phyloP scores from a whole-genome alignment of 2,797 vertebrate species.

The Peromyscus attwateri region DNA sequence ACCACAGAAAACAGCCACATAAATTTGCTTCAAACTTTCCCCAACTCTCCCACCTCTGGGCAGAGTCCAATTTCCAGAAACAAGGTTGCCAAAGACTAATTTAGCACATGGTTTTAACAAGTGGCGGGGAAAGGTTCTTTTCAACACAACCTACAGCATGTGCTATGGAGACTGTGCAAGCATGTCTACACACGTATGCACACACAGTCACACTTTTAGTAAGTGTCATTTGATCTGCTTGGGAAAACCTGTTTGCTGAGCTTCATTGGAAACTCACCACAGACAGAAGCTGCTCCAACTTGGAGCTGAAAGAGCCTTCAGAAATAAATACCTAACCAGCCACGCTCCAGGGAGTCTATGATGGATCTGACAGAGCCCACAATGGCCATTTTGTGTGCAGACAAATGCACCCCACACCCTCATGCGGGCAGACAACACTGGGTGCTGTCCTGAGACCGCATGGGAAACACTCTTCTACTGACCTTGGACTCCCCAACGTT shows the following conservation, averaged over 20 bases:
- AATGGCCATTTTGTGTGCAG: background rate
- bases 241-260: conserved; percentile 54
- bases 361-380: background rate
- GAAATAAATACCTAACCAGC: conserved; percentile 8
- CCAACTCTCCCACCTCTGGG: conserved; percentile 40
- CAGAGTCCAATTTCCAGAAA: conserved; percentile 59
- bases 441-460: background rate
- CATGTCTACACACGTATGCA: background rate
- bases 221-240: conserved; percentile 62
- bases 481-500: background rate
- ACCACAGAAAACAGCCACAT: conserved; percentile 65
- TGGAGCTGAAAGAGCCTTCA: conserved; percentile 53
- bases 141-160: background rate
- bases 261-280: conserved; percentile 47
- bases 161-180: background rate
- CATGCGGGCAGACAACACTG: background rate
- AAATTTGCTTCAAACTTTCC: conserved; percentile 73
- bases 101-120: conserved; percentile 64
- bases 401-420: background rate
- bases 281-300: conserved; percentile 47
- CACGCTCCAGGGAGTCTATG: background rate
- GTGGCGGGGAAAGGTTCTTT: background rate
- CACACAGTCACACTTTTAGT: conserved; percentile 56
- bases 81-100: conserved; percentile 41
- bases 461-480: background rate